Percentiles rank a stretch among this genome's conserved stretches.
Evolutionary conservation across 1,140 invertebrate species (phyloP).

Genomic region (Neodiprion virginianus): DNA sequence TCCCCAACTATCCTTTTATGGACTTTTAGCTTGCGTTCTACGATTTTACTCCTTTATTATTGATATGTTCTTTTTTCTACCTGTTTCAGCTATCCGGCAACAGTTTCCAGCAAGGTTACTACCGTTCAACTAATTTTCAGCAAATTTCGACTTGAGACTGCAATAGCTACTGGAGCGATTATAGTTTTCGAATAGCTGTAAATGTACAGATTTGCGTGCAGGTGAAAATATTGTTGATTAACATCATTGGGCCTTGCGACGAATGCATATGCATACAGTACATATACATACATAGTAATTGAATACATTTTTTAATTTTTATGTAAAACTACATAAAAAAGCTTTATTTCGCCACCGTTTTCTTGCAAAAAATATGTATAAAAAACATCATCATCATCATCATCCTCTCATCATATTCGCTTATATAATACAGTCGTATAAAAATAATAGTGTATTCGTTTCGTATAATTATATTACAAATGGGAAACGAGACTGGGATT

Average conservation of each 20-base stretch:
- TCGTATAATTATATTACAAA: constrained; percentile 7
- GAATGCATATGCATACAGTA: too few species aligned
- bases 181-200: not conserved
- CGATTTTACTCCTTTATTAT: too few species aligned
- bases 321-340: constrained; percentile 64
- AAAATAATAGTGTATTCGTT: constrained; percentile 27
- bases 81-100: too few species aligned
- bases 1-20: not conserved
- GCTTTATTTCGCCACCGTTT: constrained; percentile 65
- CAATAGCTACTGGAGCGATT: too few species aligned
- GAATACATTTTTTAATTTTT: constrained; percentile 31
- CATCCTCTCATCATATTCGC: constrained; percentile 12
- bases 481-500: constrained; percentile 11
- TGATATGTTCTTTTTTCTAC: too few species aligned
- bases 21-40: too few species aligned
- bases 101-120: too few species aligned
- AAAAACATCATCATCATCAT: constrained; percentile 37
- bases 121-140: too few species aligned
- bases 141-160: too few species aligned
- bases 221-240: too few species aligned
- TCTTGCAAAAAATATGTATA: constrained; percentile 63
- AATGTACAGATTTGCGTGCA: not conserved
- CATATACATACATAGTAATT: too few species aligned
- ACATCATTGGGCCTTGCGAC: too few species aligned
- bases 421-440: constrained; percentile 52